A percentile compares a stretch with the other conserved stretches of the same genome.
Conservation (phyloP, 2,888 invertebrate species). For the Caenorhabditis imperialis region DNA sequence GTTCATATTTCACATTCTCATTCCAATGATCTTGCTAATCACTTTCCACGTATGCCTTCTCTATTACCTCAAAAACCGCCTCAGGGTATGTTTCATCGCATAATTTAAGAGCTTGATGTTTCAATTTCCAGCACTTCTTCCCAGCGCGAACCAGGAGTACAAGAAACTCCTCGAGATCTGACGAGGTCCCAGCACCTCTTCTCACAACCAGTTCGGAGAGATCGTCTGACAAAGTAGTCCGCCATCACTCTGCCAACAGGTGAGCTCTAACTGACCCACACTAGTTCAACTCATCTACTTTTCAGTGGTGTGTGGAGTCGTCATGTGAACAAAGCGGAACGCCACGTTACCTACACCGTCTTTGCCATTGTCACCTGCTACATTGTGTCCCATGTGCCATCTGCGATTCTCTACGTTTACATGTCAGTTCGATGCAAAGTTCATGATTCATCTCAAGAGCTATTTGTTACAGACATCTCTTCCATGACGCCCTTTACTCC, state of each 20-base stretch:
- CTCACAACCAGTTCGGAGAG: constrained; percentile 28
- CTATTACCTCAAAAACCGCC: constrained; percentile 60
- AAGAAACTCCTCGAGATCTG: constrained; percentile 35
- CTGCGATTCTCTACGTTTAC: constrained; percentile 60
- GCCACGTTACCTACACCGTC: constrained; percentile 68
- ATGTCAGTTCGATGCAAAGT: constrained; percentile 49
- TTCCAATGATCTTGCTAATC: constrained; percentile 63
- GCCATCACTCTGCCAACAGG: constrained; percentile 52
- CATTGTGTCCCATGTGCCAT: constrained; percentile 65
- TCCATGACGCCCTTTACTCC: constrained; percentile 47
- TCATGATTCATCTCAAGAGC: too few species aligned
- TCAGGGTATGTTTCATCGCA: constrained; percentile 24
- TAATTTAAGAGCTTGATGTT: too few species aligned
- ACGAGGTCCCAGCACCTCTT: constrained; percentile 48
- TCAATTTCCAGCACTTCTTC: constrained; percentile 45
- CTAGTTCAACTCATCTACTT: too few species aligned
- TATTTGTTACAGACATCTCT: constrained; percentile 53
- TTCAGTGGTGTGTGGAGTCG: constrained; percentile 57
- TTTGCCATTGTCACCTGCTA: constrained; percentile 64
- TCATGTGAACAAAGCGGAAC: constrained; percentile 62
- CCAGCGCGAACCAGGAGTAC: constrained; percentile 26
- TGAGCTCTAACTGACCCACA: constrained; percentile 9
- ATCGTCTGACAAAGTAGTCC: constrained; percentile 39
- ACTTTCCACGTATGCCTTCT: constrained; percentile 61
- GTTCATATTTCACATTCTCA: constrained; percentile 49